These are phyloP conservation scores for Zophobas atratus DNA, from an alignment of 1,140 invertebrate species.

Conservation along the genomic window DNA sequence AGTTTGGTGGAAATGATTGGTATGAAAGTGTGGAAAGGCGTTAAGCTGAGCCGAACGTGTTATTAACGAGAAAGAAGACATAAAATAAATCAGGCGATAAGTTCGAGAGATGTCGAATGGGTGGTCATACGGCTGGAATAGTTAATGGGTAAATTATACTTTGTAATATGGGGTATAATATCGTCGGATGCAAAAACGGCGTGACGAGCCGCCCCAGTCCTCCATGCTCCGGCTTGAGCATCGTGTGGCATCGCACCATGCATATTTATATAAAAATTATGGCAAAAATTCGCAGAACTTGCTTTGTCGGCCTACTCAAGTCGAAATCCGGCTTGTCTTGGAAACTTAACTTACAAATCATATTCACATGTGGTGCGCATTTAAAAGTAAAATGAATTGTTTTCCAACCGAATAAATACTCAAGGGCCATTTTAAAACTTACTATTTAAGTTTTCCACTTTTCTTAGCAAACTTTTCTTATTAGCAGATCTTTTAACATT, in stretches of 20 bases:
- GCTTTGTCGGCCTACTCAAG: background rate
- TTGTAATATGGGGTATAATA: conserved; percentile 57
- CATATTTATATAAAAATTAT: conserved; percentile 59
- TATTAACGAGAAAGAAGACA: conserved; percentile 37
- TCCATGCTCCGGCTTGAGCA: conserved; percentile 10
- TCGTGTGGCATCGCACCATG: conserved; percentile 49
- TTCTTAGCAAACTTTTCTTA: conserved; percentile 36
- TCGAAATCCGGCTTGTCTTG: background rate
- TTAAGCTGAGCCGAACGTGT: conserved; percentile 10
- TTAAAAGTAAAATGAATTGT: conserved; percentile 43
- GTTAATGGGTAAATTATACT: conserved; percentile 57
- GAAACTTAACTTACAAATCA: conserved; percentile 28
- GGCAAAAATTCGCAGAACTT: conserved; percentile 19
- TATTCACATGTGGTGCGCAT: conserved; percentile 31
- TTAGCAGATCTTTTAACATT: conserved; percentile 37
- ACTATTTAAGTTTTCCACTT: conserved; percentile 42
- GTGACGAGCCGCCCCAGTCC: conserved; percentile 45
- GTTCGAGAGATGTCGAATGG: conserved; percentile 47
- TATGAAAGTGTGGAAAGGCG: background rate
- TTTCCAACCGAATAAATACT: conserved; percentile 36
- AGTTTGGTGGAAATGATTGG: conserved; percentile 27
- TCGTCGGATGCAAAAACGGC: conserved; percentile 49
- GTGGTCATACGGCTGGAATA: conserved; percentile 50
- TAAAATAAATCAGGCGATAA: conserved; percentile 51
- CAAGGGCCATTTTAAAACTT: conserved; percentile 35